Conservation (phyloP, 1,140 invertebrate genomes). For the Euglossa dilemma region DNA sequence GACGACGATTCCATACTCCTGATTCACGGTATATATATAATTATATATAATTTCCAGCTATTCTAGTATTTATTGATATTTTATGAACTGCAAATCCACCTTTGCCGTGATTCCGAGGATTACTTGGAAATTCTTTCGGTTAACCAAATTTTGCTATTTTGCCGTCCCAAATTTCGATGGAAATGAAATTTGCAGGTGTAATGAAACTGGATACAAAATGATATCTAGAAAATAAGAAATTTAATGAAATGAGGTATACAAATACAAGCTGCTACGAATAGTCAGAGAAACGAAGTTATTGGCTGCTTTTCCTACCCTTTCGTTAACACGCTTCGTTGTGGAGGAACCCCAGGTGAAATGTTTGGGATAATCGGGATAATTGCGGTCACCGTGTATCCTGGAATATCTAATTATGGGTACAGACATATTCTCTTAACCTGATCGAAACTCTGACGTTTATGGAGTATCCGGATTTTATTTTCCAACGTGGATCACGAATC, state of each 20-base stretch:
- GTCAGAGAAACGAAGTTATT: slow-evolving; percentile 32
- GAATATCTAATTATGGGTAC: slow-evolving; percentile 34
- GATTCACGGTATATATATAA: too few relatives aligned
- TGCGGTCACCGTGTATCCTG: slow-evolving; percentile 4
- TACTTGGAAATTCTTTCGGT: slow-evolving; percentile 8
- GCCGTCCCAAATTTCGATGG: neutral
- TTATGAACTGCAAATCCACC: neutral
- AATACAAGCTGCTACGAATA: slow-evolving; percentile 41
- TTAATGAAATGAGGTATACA: slow-evolving; percentile 40
- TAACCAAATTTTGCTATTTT: neutral
- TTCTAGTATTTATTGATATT: neutral
- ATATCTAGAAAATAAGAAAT: slow-evolving; percentile 42
- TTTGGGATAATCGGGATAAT: slow-evolving; percentile 32
- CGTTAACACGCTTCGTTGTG: slow-evolving; percentile 16
- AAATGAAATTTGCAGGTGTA: slow-evolving; percentile 29
- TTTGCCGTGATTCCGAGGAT: neutral
- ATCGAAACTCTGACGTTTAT: neutral
- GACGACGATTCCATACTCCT: too few relatives aligned
- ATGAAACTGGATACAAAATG: slow-evolving; percentile 33
- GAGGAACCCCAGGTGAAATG: slow-evolving; percentile 35
- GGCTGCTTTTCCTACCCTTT: slow-evolving; percentile 26
- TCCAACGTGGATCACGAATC: too few relatives aligned
- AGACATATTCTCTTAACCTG: neutral
- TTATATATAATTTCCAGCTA: too few relatives aligned
- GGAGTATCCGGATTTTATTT: too few relatives aligned